phyloP scores from a whole-genome alignment of 2,113 vertebrate genomes.

The Cebidichthys violaceus region DNA sequence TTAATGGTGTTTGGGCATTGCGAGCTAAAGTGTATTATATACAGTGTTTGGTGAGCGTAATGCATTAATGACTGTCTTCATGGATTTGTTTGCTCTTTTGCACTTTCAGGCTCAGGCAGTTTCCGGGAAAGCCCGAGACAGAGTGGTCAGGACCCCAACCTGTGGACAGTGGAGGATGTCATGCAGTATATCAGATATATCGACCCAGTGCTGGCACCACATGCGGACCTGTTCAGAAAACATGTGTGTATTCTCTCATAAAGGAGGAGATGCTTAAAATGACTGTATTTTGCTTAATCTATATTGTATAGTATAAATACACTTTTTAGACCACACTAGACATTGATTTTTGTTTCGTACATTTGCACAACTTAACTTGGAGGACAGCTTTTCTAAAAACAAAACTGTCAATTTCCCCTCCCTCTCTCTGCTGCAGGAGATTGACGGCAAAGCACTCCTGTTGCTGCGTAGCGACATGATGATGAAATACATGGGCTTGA shows the following conservation, averaged over 20 bases:
- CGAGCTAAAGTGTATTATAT: not conserved
- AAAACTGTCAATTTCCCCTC: not conserved
- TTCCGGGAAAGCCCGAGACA: slow-evolving; percentile 84
- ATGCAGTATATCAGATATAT: slow-evolving; percentile 95
- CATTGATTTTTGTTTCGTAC: not conserved
- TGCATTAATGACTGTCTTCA: not conserved
- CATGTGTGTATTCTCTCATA: slow-evolving; percentile 85
- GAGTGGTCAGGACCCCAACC: slow-evolving; percentile 88
- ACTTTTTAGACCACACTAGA: not conserved
- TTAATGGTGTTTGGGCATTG: not conserved
- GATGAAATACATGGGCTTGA: slow-evolving; percentile 99
- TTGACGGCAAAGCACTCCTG: slow-evolving; percentile 93
- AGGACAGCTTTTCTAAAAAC: not conserved
- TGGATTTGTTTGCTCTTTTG: slow-evolving; percentile 5
- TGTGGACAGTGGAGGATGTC: slow-evolving; percentile 96
- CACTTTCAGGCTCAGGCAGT: slow-evolving; percentile 52
- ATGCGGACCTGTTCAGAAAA: slow-evolving; percentile 96
- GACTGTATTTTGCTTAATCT: too few species aligned
- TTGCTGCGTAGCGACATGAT: slow-evolving; percentile 93
- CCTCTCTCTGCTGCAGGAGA: slow-evolving; percentile 85
- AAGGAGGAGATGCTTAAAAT: not conserved
- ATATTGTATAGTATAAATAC: not conserved
- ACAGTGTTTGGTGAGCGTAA: not conserved
- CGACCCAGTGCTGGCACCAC: slow-evolving; percentile 94
- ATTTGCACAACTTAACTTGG: slow-evolving; percentile 1